Percentiles rank a stretch among this genome's conserved stretches.
Evolutionary conservation across 2,113 vertebrate species (phyloP).

Genomic region (Sturnus vulgaris): DNA sequence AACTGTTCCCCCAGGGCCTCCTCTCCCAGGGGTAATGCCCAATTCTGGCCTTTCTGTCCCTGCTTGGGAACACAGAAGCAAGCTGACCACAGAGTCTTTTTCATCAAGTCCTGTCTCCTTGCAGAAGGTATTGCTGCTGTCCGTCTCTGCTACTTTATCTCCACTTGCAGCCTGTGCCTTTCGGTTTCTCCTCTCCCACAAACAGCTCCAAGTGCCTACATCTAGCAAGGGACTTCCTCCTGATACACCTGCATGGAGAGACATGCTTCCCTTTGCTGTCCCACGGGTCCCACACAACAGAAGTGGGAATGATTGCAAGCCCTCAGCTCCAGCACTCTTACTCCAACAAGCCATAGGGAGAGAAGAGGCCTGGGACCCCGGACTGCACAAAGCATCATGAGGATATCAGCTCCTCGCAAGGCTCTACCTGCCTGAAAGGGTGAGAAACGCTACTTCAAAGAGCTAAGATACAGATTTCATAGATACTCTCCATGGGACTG

Average conservation of each 20-base stretch:
- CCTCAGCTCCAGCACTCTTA: not conserved
- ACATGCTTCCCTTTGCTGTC: not conserved
- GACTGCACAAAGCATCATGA: rapidly evolving
- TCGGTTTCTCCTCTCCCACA: not conserved
- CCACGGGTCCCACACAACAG: not conserved
- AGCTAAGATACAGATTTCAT: not conserved
- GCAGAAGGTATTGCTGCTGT: not conserved
- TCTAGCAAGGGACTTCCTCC: not conserved
- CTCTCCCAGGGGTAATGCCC: not conserved
- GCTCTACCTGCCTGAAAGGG: not conserved
- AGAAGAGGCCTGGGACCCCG: not conserved
- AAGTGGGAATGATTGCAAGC: not conserved
- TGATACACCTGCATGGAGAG: rapidly evolving
- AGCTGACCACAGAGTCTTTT: not conserved
- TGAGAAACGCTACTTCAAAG: not conserved
- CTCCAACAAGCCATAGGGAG: not conserved
- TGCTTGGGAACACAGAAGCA: not conserved
- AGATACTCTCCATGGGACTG: not conserved
- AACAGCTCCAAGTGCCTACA: not conserved
- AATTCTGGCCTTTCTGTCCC: not conserved
- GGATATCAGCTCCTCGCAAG: not conserved
- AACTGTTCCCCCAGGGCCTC: not conserved
- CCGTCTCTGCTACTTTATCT: not conserved
- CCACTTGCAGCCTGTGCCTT: not conserved
- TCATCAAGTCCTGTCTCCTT: not conserved